phyloP scores from a whole-genome alignment of 2,113 vertebrate genomes.

The Myiozetetes cayanensis region DNA sequence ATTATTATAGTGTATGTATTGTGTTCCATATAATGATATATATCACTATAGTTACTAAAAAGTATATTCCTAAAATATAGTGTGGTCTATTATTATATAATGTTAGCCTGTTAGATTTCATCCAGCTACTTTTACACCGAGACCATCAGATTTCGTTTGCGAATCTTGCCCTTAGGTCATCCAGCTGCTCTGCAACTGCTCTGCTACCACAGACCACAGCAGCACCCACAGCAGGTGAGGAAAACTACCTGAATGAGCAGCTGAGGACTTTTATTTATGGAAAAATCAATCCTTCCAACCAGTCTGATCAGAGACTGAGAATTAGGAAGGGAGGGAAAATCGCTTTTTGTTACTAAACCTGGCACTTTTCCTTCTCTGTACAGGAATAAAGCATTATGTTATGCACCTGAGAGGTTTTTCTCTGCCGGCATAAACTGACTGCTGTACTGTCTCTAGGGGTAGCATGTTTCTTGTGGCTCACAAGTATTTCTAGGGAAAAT shows the following conservation, averaged over 20 bases:
- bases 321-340: background rate
- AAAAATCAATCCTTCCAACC: background rate
- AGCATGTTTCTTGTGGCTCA: background rate
- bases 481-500: background rate
- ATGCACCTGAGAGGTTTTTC: background rate
- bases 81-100: background rate
- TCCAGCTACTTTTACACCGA: rapidly evolving
- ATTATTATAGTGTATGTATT: background rate
- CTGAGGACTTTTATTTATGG: background rate
- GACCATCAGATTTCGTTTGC: background rate
- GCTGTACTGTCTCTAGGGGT: background rate
- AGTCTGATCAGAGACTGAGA: background rate
- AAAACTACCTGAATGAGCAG: background rate
- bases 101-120: background rate
- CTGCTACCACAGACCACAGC: background rate
- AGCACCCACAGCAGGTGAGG: background rate
- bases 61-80: background rate
- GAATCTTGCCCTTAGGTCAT: background rate
- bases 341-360: background rate
- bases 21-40: background rate
- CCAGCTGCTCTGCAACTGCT: background rate
- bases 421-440: background rate
- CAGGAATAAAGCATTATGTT: background rate
- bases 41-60: background rate
- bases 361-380: background rate